Base-by-base conservation (phyloP, 2,113 vertebrate genomes). In the Taxidea taxus region DNA sequence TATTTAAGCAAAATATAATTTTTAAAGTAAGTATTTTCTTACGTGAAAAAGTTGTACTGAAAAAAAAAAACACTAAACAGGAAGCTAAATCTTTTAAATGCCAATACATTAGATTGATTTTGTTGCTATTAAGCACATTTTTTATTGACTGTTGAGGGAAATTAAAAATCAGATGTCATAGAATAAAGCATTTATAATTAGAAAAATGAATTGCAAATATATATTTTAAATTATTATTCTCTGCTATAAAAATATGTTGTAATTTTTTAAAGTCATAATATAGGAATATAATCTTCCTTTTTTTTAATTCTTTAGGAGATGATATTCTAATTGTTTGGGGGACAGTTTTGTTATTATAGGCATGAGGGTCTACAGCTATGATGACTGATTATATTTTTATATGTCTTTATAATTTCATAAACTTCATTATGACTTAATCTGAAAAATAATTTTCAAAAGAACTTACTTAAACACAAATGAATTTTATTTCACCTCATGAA, bases 391-490 rank as follows among this genome's bases (percentile, higher is more conserved):
- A 0, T 91, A 95, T 97, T 88, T 74, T 81, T 94, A 54, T 39
- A 42, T 77, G 29, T 92, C 31, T 95, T 95, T 72, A 86, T 88
- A 77, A 91, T 86, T 84, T 95, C 25, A 90, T 64, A 93, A 95
- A 87, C 72, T 84, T 72, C 96, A 37, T 64, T 97, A 96, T 47
- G 13, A 87, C 2, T 96, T 94, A 83, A 66, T 78, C 85, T 94
- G 21, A 92, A 86, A 98, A 97, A 78, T 16, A 34, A 87, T 95
- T 98, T 98, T 93, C 80, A 16, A 66, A 81, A 96, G 39, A 78
- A 84, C 90, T 90, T 68, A 95, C 39, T 93, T 97, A 44, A 87
- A 78, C 75, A 44, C 16, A 93, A 81, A 91, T 91, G 82, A 95
- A 60, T 83, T 97, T 80, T 92, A 90, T 91, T 97, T 95, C 23